A percentile compares a stretch with the other conserved stretches of the same genome.
These are phyloP conservation scores for Champsocephalus gunnari DNA, from an alignment of 2,797 vertebrate species.

Conservation along the genomic window DNA sequence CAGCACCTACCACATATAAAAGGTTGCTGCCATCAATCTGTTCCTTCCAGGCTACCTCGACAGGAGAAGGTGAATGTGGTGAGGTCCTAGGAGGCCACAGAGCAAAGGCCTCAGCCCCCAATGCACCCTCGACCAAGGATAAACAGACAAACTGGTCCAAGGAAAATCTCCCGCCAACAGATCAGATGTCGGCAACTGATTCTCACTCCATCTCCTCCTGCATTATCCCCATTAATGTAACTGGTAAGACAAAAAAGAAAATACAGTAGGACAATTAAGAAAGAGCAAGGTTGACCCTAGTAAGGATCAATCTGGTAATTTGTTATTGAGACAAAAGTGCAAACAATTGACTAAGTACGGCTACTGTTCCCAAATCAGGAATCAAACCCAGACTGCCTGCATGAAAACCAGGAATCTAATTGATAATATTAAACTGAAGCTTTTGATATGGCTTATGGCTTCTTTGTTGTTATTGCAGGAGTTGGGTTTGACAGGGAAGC, in stretches of 20 bases:
- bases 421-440: constrained; percentile 3
- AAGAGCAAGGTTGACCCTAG: background rate
- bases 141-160: constrained; percentile 98
- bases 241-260: constrained; percentile 85
- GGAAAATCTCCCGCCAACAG: constrained; percentile 92
- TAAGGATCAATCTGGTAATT: constrained; percentile 1
- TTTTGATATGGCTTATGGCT: constrained; percentile 27
- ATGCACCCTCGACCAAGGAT: constrained; percentile 92
- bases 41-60: constrained; percentile 88
- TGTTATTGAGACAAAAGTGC: constrained; percentile 6
- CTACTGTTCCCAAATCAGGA: constrained; percentile 19
- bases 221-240: constrained; percentile 99
- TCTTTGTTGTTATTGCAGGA: constrained; percentile 86
- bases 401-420: constrained; percentile 5
- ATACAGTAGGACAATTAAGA: background rate
- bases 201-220: constrained; percentile 96
- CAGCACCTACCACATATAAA: background rate
- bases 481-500: constrained; percentile 99
- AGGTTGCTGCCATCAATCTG: background rate
- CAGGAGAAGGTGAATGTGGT: constrained; percentile 88
- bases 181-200: constrained; percentile 93
- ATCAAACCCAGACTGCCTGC: constrained; percentile 25
- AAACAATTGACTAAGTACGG: background rate
- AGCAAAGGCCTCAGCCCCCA: constrained; percentile 92
- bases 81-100: constrained; percentile 88